phyloP scores from a whole-genome alignment of 2,888 invertebrate species.

The Eumacrocentrus americanus region DNA sequence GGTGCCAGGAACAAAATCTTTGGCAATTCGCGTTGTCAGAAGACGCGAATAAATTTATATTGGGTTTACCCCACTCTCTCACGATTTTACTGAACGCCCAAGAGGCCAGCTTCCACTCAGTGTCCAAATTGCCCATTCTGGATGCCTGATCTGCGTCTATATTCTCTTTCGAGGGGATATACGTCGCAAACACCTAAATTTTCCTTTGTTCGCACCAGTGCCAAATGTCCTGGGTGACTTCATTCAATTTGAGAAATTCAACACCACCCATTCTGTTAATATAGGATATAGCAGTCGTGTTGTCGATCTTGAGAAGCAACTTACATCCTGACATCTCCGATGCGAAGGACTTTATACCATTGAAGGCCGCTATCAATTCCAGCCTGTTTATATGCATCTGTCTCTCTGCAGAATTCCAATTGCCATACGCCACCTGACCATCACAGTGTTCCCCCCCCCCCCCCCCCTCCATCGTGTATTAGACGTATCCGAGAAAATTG shows the following conservation, averaged over 20 bases:
- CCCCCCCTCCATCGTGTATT: too few relatives aligned
- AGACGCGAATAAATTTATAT: slow-evolving; percentile 29
- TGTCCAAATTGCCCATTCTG: slow-evolving; percentile 18
- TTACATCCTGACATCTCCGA: slow-evolving; percentile 4
- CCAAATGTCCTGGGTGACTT: neutral
- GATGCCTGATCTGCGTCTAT: slow-evolving; percentile 27
- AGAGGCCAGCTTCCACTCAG: slow-evolving; percentile 17
- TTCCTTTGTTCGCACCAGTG: slow-evolving; percentile 21
- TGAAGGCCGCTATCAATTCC: slow-evolving; percentile 26
- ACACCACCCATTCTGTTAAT: slow-evolving; percentile 24
- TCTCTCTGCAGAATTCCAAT: slow-evolving; percentile 2
- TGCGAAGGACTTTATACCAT: slow-evolving; percentile 7
- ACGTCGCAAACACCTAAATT: slow-evolving; percentile 25
- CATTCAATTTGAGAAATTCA: neutral
- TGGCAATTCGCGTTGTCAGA: slow-evolving; percentile 20
- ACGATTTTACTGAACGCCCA: slow-evolving; percentile 12
- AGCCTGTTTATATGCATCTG: slow-evolving; percentile 21
- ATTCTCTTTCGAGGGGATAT: slow-evolving; percentile 26
- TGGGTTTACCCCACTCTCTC: slow-evolving; percentile 8
- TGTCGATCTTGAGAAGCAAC: slow-evolving; percentile 21
- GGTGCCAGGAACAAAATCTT: slow-evolving; percentile 23
- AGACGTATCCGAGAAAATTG: too few relatives aligned
- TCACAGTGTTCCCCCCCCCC: too few relatives aligned
- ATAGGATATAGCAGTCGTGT: slow-evolving; percentile 25
- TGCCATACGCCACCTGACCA: too few relatives aligned